A percentile compares a stretch with the other conserved stretches of the same genome.
Evolutionary conservation across 2,888 invertebrate genomes (phyloP).

Genomic region (Hyposoter didymator): DNA sequence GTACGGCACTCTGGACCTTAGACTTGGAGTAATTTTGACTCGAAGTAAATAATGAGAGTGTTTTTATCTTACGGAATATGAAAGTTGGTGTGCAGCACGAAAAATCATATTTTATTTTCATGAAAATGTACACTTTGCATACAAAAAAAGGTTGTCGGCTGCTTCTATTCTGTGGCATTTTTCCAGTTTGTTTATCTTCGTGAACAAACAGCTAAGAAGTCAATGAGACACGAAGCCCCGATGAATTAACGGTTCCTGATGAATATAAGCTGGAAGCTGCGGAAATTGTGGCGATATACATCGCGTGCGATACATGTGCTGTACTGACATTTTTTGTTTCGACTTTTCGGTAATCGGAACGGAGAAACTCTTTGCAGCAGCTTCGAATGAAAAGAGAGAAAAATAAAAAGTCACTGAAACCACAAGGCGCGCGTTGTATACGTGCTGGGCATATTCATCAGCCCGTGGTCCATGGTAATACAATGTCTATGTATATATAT

Average conservation of each 20-base stretch:
- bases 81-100: background rate
- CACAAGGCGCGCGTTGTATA: slow-evolving; percentile 13
- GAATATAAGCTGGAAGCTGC: background rate
- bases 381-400: background rate
- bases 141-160: background rate
- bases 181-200: too few species aligned
- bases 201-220: background rate
- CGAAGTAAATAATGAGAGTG: background rate
- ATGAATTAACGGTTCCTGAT: background rate
- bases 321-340: background rate
- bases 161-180: background rate
- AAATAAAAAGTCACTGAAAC: slow-evolving; percentile 29
- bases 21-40: background rate
- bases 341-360: slow-evolving; percentile 1
- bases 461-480: slow-evolving; percentile 29
- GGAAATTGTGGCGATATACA: background rate
- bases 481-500: slow-evolving; percentile 14
- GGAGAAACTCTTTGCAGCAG: background rate
- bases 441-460: slow-evolving; percentile 49
- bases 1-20: background rate
- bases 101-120: background rate
- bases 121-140: background rate
- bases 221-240: background rate
- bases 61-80: background rate
- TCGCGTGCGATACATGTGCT: background rate